Evolutionary conservation across 1,140 invertebrate genomes (phyloP), one percentile per base, ranked within the genome.

Genomic region (Drosophila yakuba): DNA sequence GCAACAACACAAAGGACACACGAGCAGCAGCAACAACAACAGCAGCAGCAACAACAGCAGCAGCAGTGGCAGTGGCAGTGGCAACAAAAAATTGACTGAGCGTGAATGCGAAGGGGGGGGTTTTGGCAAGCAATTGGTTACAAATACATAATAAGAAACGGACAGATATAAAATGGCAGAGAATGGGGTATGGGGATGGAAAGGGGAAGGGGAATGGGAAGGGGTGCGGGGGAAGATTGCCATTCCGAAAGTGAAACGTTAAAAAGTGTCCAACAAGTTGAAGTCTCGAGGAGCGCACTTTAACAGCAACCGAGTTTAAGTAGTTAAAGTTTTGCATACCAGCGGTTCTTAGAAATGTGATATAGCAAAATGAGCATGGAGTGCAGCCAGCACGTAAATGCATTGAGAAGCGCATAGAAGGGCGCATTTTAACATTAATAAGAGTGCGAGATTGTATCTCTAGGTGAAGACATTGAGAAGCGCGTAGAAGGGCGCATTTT

Each of bases 71-170:
- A 57, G 36, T 20, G n/a, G 12, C 43, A 61, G 47, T 61, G 59
- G 59, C 52, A 45, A 44, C 43, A 76, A 82, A 80, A 66, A 63
- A 83, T 74, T 69, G 78, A 63, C 50, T 57, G 51, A 54, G 72
- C 71, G 35, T 54, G 73, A 50, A 57, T 57, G 50, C 60, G 55
- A 41, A 32, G 57, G 14, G 45, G 25, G 61, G 61, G 62, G 50
- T 25, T 35, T 54, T 52, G 61, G 69, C 60, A 66, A 64, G 52
- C 76, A 78, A 68, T 69, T 55, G 55, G 62, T 55, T 51, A 69
- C 55, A 74, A 74, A 60, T 69, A 78, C 56, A 62, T 83, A 78
- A 78, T 78, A 82, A 83, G 79, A 78, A 74, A 74, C 61, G 62
- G 55, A 64, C 66, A 83, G 62, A 64, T 35, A 69, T 69, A 56